Evolutionary conservation across 2,797 vertebrate genomes (phyloP).

Genomic region (Lagocephalus sceleratus): DNA sequence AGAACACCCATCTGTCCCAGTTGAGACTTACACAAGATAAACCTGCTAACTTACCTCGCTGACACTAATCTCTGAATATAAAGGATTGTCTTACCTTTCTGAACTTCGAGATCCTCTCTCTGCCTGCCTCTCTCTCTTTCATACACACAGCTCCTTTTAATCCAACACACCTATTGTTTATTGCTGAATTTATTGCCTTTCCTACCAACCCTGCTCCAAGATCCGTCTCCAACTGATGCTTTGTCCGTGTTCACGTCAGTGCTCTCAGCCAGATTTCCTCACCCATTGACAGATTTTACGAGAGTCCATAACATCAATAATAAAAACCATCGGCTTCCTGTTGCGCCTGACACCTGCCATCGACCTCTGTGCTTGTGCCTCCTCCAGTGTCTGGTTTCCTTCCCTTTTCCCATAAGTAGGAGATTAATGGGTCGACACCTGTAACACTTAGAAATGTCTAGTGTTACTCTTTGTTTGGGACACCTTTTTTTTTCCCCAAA

Average conservation of each 20-base stretch:
- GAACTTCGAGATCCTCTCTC: conserved; percentile 4
- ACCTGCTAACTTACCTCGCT: conserved; percentile 63
- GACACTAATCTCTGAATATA: conserved; percentile 70
- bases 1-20: conserved; percentile 59
- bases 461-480: conserved; percentile 15
- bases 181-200: no score
- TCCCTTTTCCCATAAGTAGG: conserved; percentile 5
- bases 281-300: conserved; percentile 25
- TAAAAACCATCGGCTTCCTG: conserved; percentile 16
- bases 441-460: conserved; percentile 8
- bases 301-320: conserved; percentile 31
- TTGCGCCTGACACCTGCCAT: conserved; percentile 20
- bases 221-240: no score
- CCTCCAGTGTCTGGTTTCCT: conserved; percentile 34
- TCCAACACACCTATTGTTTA: no score
- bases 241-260: no score
- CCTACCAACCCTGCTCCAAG: no score
- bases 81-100: conserved; percentile 62
- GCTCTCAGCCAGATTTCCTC: neutral
- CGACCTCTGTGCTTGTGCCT: conserved; percentile 16
- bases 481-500: conserved; percentile 3
- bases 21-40: conserved; percentile 64
- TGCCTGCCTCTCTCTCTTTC: conserved; percentile 9
- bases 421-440: conserved; percentile 6
- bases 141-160: neutral